phyloP scores from a whole-genome alignment of 2,113 vertebrate genomes.

The Megaceryle maxima region DNA sequence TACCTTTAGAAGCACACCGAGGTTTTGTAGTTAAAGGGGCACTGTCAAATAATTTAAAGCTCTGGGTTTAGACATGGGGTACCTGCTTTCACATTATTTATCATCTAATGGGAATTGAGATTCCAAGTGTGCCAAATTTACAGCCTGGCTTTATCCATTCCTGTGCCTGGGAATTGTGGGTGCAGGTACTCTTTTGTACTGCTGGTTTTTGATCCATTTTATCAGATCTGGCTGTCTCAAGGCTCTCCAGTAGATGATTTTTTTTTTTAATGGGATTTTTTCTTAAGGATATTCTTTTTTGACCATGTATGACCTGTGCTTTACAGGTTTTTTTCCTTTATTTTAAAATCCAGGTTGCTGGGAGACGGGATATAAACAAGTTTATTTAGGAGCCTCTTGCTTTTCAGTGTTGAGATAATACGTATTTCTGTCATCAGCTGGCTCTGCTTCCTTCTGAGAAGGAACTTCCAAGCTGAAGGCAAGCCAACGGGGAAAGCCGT shows the following conservation, averaged over 20 bases:
- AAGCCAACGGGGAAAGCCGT: not conserved
- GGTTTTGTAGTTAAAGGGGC: conserved; percentile 23
- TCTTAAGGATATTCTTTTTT: not conserved
- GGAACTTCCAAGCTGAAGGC: not conserved
- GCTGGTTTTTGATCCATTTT: not conserved
- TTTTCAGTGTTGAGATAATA: conserved; percentile 5
- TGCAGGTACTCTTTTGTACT: not conserved
- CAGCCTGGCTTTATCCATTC: not conserved
- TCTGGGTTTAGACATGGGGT: not conserved
- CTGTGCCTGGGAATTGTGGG: not conserved
- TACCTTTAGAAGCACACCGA: conserved; percentile 39
- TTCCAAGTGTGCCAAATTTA: not conserved
- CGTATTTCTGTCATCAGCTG: not conserved
- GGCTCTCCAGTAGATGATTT: not conserved
- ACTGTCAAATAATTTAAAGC: conserved; percentile 25
- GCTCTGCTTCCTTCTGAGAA: conserved; percentile 1
- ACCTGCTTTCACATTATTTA: not conserved
- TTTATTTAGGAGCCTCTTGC: conserved; percentile 33
- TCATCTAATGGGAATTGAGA: not conserved
- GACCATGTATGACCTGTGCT: not conserved
- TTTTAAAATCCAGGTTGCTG: conserved; percentile 36
- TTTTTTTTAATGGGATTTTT: not conserved
- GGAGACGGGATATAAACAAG: conserved; percentile 43
- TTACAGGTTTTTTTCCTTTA: not conserved
- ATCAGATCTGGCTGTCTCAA: not conserved